Evolutionary conservation across 2,888 invertebrate species (phyloP), one percentile per base, ranked within the genome.

Genomic region (Eilema griseolum): DNA sequence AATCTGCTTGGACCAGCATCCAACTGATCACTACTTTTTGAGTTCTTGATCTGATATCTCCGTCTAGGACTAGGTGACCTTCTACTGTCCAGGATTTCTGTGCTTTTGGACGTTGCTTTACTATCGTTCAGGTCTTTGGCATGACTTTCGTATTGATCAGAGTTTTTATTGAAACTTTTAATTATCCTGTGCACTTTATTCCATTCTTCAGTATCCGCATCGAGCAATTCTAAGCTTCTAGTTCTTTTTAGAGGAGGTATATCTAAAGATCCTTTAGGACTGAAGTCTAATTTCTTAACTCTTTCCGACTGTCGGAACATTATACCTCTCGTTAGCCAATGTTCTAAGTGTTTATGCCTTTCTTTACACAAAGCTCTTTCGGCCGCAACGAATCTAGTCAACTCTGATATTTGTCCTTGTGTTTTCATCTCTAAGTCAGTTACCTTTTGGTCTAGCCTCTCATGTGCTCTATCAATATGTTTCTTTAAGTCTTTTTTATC

Each of bases 401-500:
- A 86, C 77, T 97, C 96, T 5, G 97, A 96, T 80, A 97, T 96
- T 87, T 97, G 97, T 23, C 97, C 97, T 83, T 97, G 96, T 0
- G 97, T 97, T 78, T 96, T 96, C 85, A 96, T 96, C 85, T 98
- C 97, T 68, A 98, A 92, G 82, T 97, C 97, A 8, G 97, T 97
- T 0, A 99, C 98, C 83, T 98, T 97, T 79, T 97, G 96, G 75
- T 98, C 98, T 62, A 99, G 90, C 77, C 96, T 96, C 75, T 98
- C 97, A 86, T 98, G 98, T 0, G 98, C 98, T 84, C 96, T 96
- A 85, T 98, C 97, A 46, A 98, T 97, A 82, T 97, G 97, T 72
- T 97, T 96, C 89, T 98, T 97, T 80, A 98, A 89, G 83, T 98
- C 98, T 74, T 97, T 96, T 82, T 98, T 97, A 84, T 98, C 98